These are phyloP conservation scores for Limosa lapponica DNA, from an alignment of 2,797 vertebrate genomes.

Conservation along the genomic window DNA sequence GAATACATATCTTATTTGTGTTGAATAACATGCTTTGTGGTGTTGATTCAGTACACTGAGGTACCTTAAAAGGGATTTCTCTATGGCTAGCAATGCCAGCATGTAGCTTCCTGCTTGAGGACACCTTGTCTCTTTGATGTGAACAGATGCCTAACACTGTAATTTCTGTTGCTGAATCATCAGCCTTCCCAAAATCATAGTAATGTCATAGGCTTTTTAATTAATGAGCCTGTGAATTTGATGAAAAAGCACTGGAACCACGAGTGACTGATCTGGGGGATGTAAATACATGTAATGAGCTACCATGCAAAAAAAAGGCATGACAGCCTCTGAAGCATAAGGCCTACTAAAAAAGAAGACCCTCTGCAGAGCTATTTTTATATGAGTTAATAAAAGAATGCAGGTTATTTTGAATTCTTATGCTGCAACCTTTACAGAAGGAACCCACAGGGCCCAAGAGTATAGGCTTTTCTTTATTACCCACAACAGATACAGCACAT, in stretches of 20 bases:
- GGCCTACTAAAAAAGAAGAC: background rate
- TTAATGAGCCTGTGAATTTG: background rate
- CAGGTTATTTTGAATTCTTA: background rate
- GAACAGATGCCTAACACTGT: background rate
- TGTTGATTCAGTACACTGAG: background rate
- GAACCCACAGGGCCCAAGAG: background rate
- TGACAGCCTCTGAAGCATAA: background rate
- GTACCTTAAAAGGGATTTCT: background rate
- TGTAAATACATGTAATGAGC: background rate
- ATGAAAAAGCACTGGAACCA: background rate
- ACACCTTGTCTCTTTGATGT: background rate
- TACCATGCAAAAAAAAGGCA: background rate
- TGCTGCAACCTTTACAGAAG: background rate
- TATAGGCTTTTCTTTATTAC: background rate
- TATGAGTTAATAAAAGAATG: background rate
- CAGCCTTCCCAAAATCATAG: background rate
- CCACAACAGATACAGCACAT: background rate
- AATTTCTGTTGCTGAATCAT: slow-evolving; percentile 23
- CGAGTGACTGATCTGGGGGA: background rate
- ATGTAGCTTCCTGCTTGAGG: background rate
- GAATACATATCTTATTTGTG: background rate
- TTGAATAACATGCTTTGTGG: background rate
- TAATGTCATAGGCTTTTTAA: background rate
- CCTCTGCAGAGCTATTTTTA: background rate
- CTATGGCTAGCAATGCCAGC: background rate